Conservation (phyloP, 30 jellyfish, hydroid and myxozoan species). For the Aurelia coerulea region DNA sequence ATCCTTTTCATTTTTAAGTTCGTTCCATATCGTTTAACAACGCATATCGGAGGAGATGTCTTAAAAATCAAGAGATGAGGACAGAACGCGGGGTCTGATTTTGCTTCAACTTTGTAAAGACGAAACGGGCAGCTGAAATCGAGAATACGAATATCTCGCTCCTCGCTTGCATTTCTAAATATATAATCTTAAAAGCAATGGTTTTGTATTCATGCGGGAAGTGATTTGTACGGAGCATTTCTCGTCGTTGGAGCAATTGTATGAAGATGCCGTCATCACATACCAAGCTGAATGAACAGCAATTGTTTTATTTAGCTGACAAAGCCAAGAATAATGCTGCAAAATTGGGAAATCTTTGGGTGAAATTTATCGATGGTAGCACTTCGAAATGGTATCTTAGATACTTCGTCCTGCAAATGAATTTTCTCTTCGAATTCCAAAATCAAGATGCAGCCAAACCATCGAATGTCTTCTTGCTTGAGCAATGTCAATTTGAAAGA, state of each 20-base stretch:
- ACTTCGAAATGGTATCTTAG: slow-evolving; percentile 57
- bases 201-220: slow-evolving; percentile 1
- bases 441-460: slow-evolving; percentile 59
- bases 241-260: not conserved
- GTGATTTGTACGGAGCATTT: not conserved
- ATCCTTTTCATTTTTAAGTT: not conserved
- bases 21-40: not conserved
- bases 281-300: slow-evolving; percentile 45
- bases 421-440: slow-evolving; percentile 70
- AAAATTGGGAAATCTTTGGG: slow-evolving; percentile 50
- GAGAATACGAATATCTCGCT: slow-evolving; percentile 25
- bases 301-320: slow-evolving; percentile 56
- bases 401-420: slow-evolving; percentile 64
- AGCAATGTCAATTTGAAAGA: slow-evolving; percentile 72
- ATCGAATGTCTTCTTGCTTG: slow-evolving; percentile 44
- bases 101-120: slow-evolving; percentile 15
- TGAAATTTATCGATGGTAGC: slow-evolving; percentile 58
- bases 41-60: not conserved
- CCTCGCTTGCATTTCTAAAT: slow-evolving; percentile 8
- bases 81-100: not conserved
- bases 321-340: slow-evolving; percentile 72
- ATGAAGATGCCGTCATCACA: slow-evolving; percentile 58
- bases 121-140: slow-evolving; percentile 62
- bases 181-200: not conserved
- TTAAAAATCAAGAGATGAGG: not conserved